Conservation (phyloP, 2,797 vertebrate genomes). For the Menidia menidia region DNA sequence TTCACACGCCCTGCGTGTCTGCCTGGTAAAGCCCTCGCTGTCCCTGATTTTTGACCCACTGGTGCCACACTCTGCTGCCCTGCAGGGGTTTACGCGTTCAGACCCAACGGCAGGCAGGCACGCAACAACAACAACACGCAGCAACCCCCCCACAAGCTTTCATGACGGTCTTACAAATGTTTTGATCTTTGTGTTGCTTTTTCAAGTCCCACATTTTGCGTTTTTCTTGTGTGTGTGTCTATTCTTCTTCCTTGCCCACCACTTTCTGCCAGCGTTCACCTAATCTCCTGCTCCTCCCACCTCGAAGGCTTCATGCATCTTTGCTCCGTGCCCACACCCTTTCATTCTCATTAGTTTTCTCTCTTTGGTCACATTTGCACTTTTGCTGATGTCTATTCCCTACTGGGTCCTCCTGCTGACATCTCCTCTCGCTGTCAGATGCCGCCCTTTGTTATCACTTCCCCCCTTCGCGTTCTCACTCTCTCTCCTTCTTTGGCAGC, state of each 20-base stretch:
- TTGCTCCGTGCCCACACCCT: neutral
- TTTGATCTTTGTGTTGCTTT: conserved; percentile 42
- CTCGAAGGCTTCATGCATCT: neutral
- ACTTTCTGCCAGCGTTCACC: conserved; percentile 19
- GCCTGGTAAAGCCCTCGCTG: conserved; percentile 52
- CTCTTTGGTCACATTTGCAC: conserved; percentile 38
- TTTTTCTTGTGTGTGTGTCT: conserved; percentile 24
- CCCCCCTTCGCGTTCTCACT: conserved; percentile 15
- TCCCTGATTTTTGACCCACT: conserved; percentile 56
- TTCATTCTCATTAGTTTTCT: conserved; percentile 37
- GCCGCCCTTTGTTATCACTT: conserved; percentile 40
- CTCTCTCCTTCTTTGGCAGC: conserved; percentile 50
- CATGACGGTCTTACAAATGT: conserved; percentile 51
- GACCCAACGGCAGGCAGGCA: conserved; percentile 10
- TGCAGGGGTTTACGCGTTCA: conserved; percentile 30
- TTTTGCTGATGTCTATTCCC: conserved; percentile 14
- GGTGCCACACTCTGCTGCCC: conserved; percentile 37
- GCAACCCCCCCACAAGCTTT: conserved; percentile 35
- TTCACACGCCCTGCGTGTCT: conserved; percentile 33
- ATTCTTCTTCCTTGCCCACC: conserved; percentile 26
- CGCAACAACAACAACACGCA: conserved; percentile 17
- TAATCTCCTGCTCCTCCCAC: conserved; percentile 18
- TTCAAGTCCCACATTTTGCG: conserved; percentile 12
- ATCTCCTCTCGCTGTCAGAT: conserved; percentile 45
- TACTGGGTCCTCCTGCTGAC: conserved; percentile 25